Percentiles rank a stretch among this genome's conserved stretches.
phyloP scores from a whole-genome alignment of 2,113 vertebrate genomes.

The Prolemur simus region DNA sequence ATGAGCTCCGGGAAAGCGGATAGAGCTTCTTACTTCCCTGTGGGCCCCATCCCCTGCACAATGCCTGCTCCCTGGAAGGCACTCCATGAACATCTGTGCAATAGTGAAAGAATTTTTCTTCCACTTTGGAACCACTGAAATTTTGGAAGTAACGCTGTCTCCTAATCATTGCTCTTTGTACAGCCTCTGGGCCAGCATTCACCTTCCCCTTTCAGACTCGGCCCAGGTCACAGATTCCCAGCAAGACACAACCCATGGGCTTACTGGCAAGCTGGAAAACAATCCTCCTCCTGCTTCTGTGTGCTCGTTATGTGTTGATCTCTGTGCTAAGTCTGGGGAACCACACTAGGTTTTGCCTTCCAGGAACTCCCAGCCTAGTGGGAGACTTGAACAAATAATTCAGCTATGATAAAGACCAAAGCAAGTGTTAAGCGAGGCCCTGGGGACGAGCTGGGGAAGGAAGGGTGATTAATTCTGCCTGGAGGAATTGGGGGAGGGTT shows the following conservation, averaged over 20 bases:
- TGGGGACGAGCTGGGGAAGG: not conserved
- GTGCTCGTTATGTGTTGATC: not conserved
- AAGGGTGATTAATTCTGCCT: slow-evolving; percentile 42
- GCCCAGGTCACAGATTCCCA: too few relatives aligned
- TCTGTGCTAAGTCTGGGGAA: not conserved
- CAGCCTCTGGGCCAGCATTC: not conserved
- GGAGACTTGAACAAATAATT: not conserved
- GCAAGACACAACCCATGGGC: not conserved
- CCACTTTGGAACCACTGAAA: not conserved
- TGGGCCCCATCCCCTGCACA: not conserved
- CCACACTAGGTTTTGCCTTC: not conserved
- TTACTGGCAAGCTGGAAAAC: not conserved
- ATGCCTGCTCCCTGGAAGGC: not conserved
- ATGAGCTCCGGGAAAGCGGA: not conserved
- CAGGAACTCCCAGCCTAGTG: not conserved
- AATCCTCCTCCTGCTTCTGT: not conserved
- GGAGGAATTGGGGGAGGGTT: not conserved
- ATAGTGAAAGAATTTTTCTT: not conserved
- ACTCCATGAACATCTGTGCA: not conserved
- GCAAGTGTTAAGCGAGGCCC: not conserved
- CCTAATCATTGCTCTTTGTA: not conserved
- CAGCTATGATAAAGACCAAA: slow-evolving; percentile 10
- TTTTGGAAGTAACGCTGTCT: not conserved
- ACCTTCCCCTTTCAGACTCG: not conserved
- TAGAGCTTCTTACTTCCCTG: not conserved